Evolutionary conservation across 2,888 invertebrate species (phyloP).

Genomic region (Strigamia maritima): DNA sequence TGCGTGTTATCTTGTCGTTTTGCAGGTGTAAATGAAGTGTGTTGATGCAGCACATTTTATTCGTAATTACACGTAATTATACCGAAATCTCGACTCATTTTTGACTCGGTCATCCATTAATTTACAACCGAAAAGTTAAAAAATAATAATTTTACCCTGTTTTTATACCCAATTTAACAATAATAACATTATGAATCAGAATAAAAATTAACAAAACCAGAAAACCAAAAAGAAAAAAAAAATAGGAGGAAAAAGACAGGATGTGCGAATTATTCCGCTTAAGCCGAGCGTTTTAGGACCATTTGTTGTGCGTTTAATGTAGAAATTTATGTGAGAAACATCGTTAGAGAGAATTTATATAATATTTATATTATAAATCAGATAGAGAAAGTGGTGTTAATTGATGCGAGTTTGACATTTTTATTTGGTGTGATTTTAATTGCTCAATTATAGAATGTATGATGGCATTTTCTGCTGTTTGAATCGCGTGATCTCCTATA

Average conservation of each 20-base stretch:
- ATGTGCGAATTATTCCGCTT: neutral
- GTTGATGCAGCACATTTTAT: constrained; percentile 1
- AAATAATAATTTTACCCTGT: neutral
- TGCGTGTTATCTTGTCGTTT: neutral
- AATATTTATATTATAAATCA: neutral
- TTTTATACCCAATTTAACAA: too few relatives aligned
- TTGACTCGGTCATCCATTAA: constrained; percentile 11
- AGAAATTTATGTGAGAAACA: neutral
- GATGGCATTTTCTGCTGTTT: neutral
- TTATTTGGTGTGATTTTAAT: constrained; percentile 23
- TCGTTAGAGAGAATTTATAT: neutral
- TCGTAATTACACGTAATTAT: neutral
- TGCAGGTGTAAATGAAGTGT: constrained; percentile 11
- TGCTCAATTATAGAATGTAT: neutral
- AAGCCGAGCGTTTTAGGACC: neutral
- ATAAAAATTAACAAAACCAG: too few relatives aligned
- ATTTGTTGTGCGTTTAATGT: neutral
- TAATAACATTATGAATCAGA: too few relatives aligned
- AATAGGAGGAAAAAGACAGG: neutral
- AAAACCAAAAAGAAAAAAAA: neutral
- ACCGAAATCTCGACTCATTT: neutral
- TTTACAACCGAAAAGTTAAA: neutral
- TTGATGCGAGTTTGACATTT: constrained; percentile 6
- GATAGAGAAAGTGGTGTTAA: neutral
- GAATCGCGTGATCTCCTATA: neutral